phyloP scores from a whole-genome alignment of 2,797 vertebrate genomes.

The Holocentrus rufus region DNA sequence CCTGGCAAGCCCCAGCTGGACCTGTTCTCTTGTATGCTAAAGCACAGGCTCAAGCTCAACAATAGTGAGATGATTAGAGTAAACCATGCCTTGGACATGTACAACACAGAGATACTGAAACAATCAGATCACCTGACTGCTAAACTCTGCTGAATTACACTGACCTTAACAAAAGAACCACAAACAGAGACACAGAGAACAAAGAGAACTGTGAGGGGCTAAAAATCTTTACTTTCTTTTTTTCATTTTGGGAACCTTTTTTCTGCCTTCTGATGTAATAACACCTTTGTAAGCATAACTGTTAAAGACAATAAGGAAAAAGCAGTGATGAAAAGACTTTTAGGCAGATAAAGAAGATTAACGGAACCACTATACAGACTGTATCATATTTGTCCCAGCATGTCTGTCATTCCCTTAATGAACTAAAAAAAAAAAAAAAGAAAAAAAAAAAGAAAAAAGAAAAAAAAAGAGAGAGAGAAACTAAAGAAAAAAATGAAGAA shows the following conservation, averaged over 20 bases:
- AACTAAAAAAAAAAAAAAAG: slow-evolving; percentile 75
- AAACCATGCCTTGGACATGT: slow-evolving; percentile 98
- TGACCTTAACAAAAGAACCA: slow-evolving; percentile 48
- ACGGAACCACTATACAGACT: slow-evolving; percentile 85
- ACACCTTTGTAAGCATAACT: slow-evolving; percentile 97
- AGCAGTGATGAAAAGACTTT: slow-evolving; percentile 82
- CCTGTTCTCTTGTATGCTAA: slow-evolving; percentile 99
- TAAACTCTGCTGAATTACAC: slow-evolving; percentile 91
- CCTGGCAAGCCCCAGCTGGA: slow-evolving; percentile 97
- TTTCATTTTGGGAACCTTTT: slow-evolving; percentile 80
- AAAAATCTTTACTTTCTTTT: slow-evolving; percentile 72
- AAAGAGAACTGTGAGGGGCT: slow-evolving; percentile 65
- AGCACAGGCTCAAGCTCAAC: slow-evolving; percentile 97
- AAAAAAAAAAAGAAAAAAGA: slow-evolving; percentile 49
- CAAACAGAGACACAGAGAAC: slow-evolving; percentile 44
- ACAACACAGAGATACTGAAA: slow-evolving; percentile 99
- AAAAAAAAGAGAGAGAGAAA: no score
- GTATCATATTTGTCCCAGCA: slow-evolving; percentile 93
- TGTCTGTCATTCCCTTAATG: slow-evolving; percentile 93
- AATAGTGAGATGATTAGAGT: slow-evolving; percentile 99
- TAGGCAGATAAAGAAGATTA: slow-evolving; percentile 84
- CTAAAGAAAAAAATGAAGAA: slow-evolving; percentile 56
- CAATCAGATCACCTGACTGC: slow-evolving; percentile 98
- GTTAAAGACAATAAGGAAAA: slow-evolving; percentile 85
- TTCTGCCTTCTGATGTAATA: slow-evolving; percentile 90